phyloP scores from a whole-genome alignment of 2,797 vertebrate species.

The Clarias platycephalus region DNA sequence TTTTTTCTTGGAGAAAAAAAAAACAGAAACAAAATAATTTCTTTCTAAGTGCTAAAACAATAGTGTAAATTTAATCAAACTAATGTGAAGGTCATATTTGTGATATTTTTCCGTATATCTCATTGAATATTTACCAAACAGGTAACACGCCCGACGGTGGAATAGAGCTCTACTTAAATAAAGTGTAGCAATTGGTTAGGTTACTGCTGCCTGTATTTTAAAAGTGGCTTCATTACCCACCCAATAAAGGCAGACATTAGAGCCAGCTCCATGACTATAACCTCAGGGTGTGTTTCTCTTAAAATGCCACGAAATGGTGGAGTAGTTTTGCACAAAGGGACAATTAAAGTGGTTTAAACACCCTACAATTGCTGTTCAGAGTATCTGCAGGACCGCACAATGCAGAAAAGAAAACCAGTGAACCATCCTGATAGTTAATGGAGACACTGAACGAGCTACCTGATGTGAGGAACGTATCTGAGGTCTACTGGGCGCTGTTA shows the following conservation, averaged over 20 bases:
- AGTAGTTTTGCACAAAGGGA: constrained; percentile 44
- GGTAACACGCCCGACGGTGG: background rate
- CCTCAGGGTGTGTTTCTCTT: constrained; percentile 20
- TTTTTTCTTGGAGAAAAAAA: constrained; percentile 2
- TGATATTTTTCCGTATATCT: background rate
- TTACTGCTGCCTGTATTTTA: constrained; percentile 11
- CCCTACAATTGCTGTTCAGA: constrained; percentile 35
- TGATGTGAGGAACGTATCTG: constrained; percentile 38
- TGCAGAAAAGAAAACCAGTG: constrained; percentile 33
- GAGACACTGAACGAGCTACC: constrained; percentile 39
- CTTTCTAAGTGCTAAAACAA: constrained; percentile 40
- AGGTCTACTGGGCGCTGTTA: constrained; percentile 42
- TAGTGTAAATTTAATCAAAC: background rate
- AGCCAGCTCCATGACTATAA: background rate
- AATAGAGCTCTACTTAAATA: background rate
- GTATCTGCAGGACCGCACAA: constrained; percentile 37
- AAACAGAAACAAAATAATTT: constrained; percentile 44
- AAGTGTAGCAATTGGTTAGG: background rate
- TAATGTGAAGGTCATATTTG: background rate
- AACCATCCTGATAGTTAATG: constrained; percentile 43
- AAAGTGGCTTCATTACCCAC: constrained; percentile 19
- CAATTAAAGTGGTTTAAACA: constrained; percentile 48
- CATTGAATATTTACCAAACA: constrained; percentile 7
- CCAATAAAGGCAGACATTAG: constrained; percentile 25
- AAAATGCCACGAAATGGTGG: constrained; percentile 33